A percentile compares a stretch with the other conserved stretches of the same genome.
These are phyloP conservation scores for Characodon lateralis DNA, from an alignment of 2,797 vertebrate species.

Conservation along the genomic window DNA sequence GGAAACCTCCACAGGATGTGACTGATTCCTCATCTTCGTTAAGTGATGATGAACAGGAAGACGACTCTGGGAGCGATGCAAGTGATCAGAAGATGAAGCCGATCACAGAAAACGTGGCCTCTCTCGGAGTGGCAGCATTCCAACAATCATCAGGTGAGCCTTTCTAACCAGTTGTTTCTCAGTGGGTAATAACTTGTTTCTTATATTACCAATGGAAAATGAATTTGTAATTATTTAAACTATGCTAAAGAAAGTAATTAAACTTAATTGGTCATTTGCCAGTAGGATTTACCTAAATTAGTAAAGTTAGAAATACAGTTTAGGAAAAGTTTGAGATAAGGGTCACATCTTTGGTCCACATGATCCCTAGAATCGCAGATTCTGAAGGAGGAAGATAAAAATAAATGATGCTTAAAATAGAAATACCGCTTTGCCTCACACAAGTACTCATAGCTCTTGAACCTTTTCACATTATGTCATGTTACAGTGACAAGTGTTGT, in stretches of 20 bases:
- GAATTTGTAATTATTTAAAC: neutral
- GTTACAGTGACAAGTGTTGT: too few species aligned
- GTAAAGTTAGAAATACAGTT: too few species aligned
- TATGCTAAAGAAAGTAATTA: neutral
- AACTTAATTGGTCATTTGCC: too few species aligned
- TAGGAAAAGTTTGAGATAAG: too few species aligned
- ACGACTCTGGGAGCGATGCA: conserved; percentile 83
- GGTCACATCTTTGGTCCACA: too few species aligned
- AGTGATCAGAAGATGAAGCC: conserved; percentile 94
- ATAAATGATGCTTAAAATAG: too few species aligned
- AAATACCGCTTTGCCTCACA: too few species aligned
- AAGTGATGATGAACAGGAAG: conserved; percentile 79
- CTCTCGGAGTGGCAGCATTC: conserved; percentile 83
- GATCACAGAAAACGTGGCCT: conserved; percentile 86
- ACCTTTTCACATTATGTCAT: too few species aligned
- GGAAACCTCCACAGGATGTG: conserved; percentile 37
- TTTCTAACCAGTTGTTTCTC: neutral
- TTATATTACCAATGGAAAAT: neutral
- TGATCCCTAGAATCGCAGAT: too few species aligned
- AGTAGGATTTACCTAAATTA: neutral
- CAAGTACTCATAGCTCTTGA: too few species aligned
- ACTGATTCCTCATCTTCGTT: conserved; percentile 77
- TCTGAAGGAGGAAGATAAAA: too few species aligned
- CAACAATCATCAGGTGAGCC: conserved; percentile 91
- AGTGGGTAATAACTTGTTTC: neutral